Evolutionary conservation across 2,888 invertebrate genomes (phyloP).

Genomic region (Tuberolachnus salignus): DNA sequence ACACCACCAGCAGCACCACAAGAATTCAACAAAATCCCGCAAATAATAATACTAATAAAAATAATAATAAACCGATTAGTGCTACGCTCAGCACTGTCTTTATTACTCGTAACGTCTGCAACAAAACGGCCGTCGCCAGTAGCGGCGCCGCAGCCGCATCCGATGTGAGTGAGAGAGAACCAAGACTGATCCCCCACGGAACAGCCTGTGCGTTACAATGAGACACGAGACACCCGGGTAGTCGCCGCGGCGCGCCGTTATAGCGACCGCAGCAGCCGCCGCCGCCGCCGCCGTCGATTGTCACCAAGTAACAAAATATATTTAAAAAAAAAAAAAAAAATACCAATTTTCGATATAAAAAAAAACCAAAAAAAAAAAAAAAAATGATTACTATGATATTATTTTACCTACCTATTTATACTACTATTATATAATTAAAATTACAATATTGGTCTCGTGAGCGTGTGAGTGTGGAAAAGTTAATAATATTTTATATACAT

Average conservation of each 20-base stretch:
- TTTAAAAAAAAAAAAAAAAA: too few relatives aligned
- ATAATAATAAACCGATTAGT: too few relatives aligned
- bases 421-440: conserved; percentile 20
- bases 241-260: too few relatives aligned
- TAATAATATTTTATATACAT: conserved; percentile 20
- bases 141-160: conserved; percentile 35
- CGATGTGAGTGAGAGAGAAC: conserved; percentile 58
- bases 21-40: neutral
- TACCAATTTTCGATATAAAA: too few relatives aligned
- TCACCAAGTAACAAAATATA: conserved; percentile 34
- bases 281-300: conserved; percentile 16
- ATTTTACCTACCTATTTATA: too few relatives aligned
- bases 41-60: too few relatives aligned
- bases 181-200: conserved; percentile 59
- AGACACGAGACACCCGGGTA: conserved; percentile 1
- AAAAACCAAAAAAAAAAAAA: too few relatives aligned
- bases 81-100: too few relatives aligned
- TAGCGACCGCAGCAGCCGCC: neutral
- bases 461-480: conserved; percentile 41
- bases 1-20: neutral
- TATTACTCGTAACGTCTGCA: neutral
- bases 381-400: too few relatives aligned
- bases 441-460: conserved; percentile 44
- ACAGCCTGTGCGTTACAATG: conserved; percentile 55
- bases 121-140: conserved; percentile 36